phyloP scores from a whole-genome alignment of 2,888 invertebrate species.

The Mellilla xanthometata region DNA sequence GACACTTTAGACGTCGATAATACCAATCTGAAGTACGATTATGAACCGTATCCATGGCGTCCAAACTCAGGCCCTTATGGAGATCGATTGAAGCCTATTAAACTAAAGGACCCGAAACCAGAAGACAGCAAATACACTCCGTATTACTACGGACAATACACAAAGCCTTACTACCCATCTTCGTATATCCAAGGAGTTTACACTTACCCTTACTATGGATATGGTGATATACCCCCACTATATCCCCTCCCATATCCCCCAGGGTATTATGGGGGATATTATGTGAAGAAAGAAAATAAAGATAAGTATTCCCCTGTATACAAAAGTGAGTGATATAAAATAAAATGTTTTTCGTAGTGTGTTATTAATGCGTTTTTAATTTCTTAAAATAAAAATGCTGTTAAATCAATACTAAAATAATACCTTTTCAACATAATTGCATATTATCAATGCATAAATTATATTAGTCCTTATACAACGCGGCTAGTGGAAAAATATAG shows the following conservation, averaged over 20 bases:
- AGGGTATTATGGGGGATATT: slow-evolving; percentile 36
- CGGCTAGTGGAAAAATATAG: too few relatives aligned
- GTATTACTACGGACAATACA: slow-evolving; percentile 32
- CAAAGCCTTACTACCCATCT: slow-evolving; percentile 31
- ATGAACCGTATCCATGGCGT: slow-evolving; percentile 39
- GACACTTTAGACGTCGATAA: slow-evolving; percentile 4
- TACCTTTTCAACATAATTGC: too few relatives aligned
- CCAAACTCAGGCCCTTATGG: slow-evolving; percentile 39
- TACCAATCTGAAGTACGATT: slow-evolving; percentile 18
- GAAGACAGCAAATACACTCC: slow-evolving; percentile 56
- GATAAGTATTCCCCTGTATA: slow-evolving; percentile 38
- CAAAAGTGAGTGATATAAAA: slow-evolving; percentile 22
- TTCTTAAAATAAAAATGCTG: too few relatives aligned
- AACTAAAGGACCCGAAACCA: slow-evolving; percentile 40
- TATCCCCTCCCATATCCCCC: slow-evolving; percentile 14
- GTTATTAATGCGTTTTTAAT: too few relatives aligned
- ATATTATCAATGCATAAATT: too few relatives aligned
- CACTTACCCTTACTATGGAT: slow-evolving; percentile 46
- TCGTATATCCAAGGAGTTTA: slow-evolving; percentile 38
- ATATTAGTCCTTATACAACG: too few relatives aligned
- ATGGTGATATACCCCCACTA: slow-evolving; percentile 23
- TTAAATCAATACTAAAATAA: too few relatives aligned
- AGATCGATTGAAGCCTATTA: slow-evolving; percentile 45
- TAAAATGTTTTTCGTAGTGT: not conserved
- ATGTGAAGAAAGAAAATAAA: slow-evolving; percentile 43